Percentiles rank a stretch among this genome's conserved stretches.
These are phyloP conservation scores for Brachionus koreanus DNA, from an alignment of 1,140 invertebrate species.

Conservation along the genomic window DNA sequence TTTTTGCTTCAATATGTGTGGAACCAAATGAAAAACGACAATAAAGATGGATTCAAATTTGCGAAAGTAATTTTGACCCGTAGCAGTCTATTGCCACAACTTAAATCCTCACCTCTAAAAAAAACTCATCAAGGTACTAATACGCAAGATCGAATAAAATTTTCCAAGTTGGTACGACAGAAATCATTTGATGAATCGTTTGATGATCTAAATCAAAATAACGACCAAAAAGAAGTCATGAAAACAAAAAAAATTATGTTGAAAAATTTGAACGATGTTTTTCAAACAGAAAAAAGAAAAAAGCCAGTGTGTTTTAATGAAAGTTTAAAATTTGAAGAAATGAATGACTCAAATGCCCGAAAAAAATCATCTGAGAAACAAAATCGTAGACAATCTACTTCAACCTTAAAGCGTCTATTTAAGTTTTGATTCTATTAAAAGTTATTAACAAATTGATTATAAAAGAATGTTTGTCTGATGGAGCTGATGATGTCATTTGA, in stretches of 20 bases:
- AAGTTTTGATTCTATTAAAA: background rate
- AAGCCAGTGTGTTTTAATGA: slow-evolving; percentile 15
- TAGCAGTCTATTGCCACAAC: background rate
- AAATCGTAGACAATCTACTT: background rate
- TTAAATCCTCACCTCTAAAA: background rate
- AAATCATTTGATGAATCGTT: slow-evolving; percentile 39
- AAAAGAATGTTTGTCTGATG: too few relatives aligned
- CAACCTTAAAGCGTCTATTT: slow-evolving; percentile 31
- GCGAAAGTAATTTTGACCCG: slow-evolving; percentile 17
- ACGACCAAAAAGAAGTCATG: background rate
- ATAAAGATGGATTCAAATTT: slow-evolving; percentile 22
- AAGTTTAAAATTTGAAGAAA: background rate
- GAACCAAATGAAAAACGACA: slow-evolving; percentile 40
- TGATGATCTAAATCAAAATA: background rate
- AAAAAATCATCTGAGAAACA: background rate
- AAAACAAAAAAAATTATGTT: background rate
- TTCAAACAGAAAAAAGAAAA: background rate
- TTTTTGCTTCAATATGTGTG: slow-evolving; percentile 37
- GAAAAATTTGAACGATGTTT: background rate
- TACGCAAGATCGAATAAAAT: background rate
- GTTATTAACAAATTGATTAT: too few relatives aligned
- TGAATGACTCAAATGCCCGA: background rate
- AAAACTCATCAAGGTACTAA: background rate
- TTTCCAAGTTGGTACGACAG: slow-evolving; percentile 2
- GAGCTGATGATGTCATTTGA: too few relatives aligned